Evolutionary conservation across 2,113 vertebrate species (phyloP).

Genomic region (Melanostigma gelatinosum): DNA sequence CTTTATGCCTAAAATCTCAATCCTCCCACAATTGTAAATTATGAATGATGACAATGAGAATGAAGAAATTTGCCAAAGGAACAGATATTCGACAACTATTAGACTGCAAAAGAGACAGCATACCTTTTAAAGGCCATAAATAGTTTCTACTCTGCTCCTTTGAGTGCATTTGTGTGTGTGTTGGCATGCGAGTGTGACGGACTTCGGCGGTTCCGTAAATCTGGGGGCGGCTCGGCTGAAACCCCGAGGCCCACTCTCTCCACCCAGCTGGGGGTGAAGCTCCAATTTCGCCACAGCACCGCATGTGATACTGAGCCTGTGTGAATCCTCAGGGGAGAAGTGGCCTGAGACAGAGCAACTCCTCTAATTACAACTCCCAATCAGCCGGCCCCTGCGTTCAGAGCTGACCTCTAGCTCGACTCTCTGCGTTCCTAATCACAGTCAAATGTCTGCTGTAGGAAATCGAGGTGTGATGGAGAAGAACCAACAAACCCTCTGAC

Average conservation of each 20-base stretch:
- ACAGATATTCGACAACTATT: not conserved
- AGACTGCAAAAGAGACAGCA: not conserved
- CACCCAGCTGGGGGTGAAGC: conserved; percentile 41
- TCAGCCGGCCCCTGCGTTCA: conserved; percentile 68
- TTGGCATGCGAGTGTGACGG: conserved; percentile 12
- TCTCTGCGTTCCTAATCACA: conserved; percentile 61
- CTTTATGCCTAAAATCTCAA: conserved; percentile 9
- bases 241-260: conserved; percentile 44
- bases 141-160: not conserved
- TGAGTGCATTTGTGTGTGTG: conserved; percentile 6
- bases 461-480: conserved; percentile 72
- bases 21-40: not conserved
- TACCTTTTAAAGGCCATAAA: not conserved
- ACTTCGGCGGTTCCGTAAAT: conserved; percentile 26
- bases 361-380: conserved; percentile 80
- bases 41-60: not conserved
- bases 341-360: conserved; percentile 67
- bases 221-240: conserved; percentile 48
- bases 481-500: conserved; percentile 69
- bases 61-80: not conserved
- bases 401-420: conserved; percentile 65
- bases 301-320: conserved; percentile 66
- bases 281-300: conserved; percentile 65
- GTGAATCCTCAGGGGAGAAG: conserved; percentile 65
- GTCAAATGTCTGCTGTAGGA: conserved; percentile 72